Conservation (phyloP, 2,113 vertebrate genomes). For the Lichenostomus cassidix region DNA sequence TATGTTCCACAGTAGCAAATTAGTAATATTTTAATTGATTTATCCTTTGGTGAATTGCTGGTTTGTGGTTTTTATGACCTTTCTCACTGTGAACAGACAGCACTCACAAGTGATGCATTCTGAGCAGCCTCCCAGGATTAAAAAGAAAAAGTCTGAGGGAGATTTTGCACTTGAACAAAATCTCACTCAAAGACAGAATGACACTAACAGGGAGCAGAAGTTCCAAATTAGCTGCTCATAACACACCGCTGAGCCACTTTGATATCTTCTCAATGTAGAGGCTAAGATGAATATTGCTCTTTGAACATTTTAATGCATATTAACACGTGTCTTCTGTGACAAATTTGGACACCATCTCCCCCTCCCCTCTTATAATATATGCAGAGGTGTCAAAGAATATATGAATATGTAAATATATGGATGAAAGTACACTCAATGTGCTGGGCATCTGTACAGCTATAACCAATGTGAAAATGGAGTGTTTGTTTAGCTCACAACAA, state of each 20-base stretch:
- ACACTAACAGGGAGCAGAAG: conserved; percentile 4
- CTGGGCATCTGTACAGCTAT: neutral
- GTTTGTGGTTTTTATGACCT: neutral
- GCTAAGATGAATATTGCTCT: conserved; percentile 17
- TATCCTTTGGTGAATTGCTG: neutral
- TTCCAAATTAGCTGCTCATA: conserved; percentile 1
- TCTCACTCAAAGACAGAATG: neutral
- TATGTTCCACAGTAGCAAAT: neutral
- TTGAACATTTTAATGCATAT: conserved; percentile 44
- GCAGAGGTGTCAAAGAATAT: neutral
- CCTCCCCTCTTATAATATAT: neutral
- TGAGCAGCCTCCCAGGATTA: neutral
- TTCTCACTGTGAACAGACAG: neutral
- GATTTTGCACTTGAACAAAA: neutral
- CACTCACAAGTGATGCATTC: neutral
- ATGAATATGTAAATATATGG: neutral
- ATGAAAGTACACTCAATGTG: neutral
- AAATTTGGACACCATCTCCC: neutral
- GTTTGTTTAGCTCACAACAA: neutral
- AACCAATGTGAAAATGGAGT: neutral
- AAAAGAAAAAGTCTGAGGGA: neutral
- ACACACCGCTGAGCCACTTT: neutral
- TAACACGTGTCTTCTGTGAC: neutral
- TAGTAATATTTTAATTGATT: neutral
- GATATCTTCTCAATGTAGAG: neutral